Base-by-base conservation (phyloP, 2,113 vertebrate genomes). In the Tautogolabrus adspersus region DNA sequence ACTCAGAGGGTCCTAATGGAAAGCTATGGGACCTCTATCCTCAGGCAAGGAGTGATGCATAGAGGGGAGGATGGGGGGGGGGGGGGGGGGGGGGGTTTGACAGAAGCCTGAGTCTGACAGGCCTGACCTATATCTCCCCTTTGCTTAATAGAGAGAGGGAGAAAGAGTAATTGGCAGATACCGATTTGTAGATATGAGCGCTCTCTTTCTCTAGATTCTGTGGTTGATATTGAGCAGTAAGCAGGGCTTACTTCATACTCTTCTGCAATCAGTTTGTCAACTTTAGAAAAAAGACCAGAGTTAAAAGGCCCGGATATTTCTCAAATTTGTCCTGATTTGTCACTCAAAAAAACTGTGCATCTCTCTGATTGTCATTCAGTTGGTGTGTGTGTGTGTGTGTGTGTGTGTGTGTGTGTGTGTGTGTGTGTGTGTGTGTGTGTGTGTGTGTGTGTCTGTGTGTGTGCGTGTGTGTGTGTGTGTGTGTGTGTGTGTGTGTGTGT, bases 81-180 rank as follows among this genome's bases (percentile, higher is more conserved):
- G 93, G 59, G 70, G 51, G 42, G 66, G 46, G 40, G 47, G 52
- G 61, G 72, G 66, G 76, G 87, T 89, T 92, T 95, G 96, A 96
- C 93, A 90, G 91, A 92, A 94, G 93, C 91, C 94, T 94, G 91
- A 94, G 94, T 95, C 93, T 96, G 96, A 97, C 95, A 96, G 94
- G 95, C 92, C 92, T 97, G 97, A 98, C 97, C 97, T 97, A 98
- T 95, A 97, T 98, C 94, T 90, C 91, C 91, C 88, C 88, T 91
- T 92, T 94, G 91, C 81, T 79, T 86, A 70, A 81, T 82, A 87
- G 83, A 79, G 66, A 82, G 57, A 56, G 21, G 58, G 34, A 34
- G 30, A 67, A 38, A 71, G 69, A 55, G 54, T 86, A 77, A 88
- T 83, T 84, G 78, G 72, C 56, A 84, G 56, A 72, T 26, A 70